A percentile compares a stretch with the other conserved stretches of the same genome.
These are phyloP conservation scores for Falco berigora DNA, from an alignment of 2,797 vertebrate species.

Conservation along the genomic window DNA sequence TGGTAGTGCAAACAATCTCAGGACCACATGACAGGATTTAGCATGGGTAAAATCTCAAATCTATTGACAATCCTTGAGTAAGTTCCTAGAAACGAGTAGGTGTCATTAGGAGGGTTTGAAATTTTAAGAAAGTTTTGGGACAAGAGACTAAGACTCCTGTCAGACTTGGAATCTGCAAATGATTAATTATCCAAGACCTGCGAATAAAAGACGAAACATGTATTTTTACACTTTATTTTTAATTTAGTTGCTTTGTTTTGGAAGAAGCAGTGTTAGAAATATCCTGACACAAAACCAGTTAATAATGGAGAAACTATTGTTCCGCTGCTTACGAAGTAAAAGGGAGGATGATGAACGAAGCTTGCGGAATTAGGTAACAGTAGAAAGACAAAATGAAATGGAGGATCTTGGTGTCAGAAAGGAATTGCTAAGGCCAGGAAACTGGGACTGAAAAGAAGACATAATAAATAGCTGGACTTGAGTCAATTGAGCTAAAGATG, in stretches of 20 bases:
- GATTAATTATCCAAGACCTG: neutral
- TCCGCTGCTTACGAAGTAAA: neutral
- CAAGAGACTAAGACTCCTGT: neutral
- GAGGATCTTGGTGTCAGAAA: neutral
- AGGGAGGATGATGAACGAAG: neutral
- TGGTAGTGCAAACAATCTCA: neutral
- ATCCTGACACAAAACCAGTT: neutral
- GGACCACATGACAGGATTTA: neutral
- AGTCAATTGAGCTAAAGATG: neutral
- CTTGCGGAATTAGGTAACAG: neutral
- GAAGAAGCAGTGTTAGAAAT: neutral
- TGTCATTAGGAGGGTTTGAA: neutral
- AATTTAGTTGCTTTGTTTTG: neutral
- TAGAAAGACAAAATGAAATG: neutral
- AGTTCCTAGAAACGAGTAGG: neutral
- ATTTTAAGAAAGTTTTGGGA: neutral
- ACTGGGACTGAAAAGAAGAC: neutral
- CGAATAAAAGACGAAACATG: neutral
- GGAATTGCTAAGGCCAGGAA: neutral
- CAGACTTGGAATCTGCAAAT: neutral
- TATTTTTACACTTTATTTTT: neutral
- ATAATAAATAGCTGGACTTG: neutral
- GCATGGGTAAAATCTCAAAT: neutral
- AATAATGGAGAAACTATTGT: neutral
- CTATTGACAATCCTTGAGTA: slow-evolving; percentile 1